A percentile compares a stretch with the other conserved stretches of the same genome.
phyloP scores from a whole-genome alignment of 2,113 vertebrate species.

The Platysteira castanea region DNA sequence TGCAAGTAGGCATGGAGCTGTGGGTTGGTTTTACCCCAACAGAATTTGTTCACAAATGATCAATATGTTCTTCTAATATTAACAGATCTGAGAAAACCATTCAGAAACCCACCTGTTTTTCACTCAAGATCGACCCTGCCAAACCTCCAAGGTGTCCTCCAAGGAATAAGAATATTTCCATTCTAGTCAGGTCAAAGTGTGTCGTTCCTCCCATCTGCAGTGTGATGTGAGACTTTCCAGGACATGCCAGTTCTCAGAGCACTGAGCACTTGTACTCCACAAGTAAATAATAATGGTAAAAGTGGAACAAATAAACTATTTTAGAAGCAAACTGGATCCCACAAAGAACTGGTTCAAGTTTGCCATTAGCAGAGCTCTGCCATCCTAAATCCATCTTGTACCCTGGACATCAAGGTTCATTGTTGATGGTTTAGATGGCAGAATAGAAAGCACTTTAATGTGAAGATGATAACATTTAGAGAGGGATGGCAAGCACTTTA shows the following conservation, averaged over 20 bases:
- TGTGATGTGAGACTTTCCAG: not conserved
- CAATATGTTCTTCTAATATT: not conserved
- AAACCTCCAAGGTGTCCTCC: not conserved
- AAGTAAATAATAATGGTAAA: not conserved
- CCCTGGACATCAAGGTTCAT: not conserved
- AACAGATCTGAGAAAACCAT: not conserved
- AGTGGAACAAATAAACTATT: not conserved
- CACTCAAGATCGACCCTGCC: not conserved
- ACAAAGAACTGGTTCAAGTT: not conserved
- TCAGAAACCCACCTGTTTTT: not conserved
- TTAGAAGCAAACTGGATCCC: not conserved
- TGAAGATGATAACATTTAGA: not conserved
- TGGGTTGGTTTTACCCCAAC: not conserved
- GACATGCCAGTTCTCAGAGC: not conserved
- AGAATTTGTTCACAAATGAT: not conserved
- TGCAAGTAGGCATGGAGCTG: not conserved
- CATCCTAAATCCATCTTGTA: not conserved
- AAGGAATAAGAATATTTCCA: not conserved
- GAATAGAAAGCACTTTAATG: not conserved
- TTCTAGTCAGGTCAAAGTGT: not conserved
- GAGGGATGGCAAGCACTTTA: not conserved
- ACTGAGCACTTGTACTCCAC: not conserved
- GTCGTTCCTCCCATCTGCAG: not conserved
- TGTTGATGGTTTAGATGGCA: not conserved
- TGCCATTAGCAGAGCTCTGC: not conserved